Evolutionary conservation across 2,113 vertebrate species (phyloP).

Genomic region (Junco hyemalis): DNA sequence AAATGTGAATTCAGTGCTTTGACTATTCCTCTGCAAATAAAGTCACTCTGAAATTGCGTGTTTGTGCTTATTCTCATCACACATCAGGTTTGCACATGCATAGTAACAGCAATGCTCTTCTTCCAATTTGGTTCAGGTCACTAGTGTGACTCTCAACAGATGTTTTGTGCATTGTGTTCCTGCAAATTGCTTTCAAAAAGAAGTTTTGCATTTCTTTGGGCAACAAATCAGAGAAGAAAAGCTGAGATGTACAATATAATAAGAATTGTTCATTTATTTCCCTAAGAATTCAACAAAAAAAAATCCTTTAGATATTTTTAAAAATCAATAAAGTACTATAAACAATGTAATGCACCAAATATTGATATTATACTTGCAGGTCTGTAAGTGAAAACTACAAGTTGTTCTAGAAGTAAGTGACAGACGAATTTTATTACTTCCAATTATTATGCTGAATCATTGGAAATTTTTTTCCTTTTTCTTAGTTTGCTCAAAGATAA

Average conservation of each 20-base stretch:
- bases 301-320: background rate
- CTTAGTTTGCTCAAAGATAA: background rate
- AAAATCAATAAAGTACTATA: background rate
- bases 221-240: background rate
- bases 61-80: background rate
- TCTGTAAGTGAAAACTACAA: background rate
- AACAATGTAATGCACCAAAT: background rate
- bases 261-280: background rate
- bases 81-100: background rate
- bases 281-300: background rate
- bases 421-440: background rate
- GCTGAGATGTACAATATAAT: background rate
- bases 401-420: background rate
- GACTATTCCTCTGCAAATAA: background rate
- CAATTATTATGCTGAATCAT: background rate
- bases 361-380: background rate
- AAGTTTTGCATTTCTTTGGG: background rate
- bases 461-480: background rate
- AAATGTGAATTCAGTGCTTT: background rate
- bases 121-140: constrained; percentile 2
- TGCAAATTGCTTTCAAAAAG: background rate
- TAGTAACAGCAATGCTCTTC: background rate
- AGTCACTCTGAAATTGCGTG: background rate
- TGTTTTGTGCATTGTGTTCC: background rate
- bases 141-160: background rate